Evolutionary conservation across 2,113 vertebrate genomes (phyloP).

Genomic region (Nyctibius bracteatus): DNA sequence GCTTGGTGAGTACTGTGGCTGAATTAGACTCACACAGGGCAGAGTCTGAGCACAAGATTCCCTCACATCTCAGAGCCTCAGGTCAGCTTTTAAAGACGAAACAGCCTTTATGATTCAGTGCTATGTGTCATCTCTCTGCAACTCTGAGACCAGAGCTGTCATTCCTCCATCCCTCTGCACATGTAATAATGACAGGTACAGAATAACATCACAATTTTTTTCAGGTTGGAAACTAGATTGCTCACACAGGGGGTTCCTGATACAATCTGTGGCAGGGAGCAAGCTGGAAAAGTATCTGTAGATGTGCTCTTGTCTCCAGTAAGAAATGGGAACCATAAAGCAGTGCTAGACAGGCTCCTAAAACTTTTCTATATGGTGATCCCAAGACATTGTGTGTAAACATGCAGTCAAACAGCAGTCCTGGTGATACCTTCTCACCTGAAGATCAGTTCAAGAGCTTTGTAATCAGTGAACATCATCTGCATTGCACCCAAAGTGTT

Average conservation of each 20-base stretch:
- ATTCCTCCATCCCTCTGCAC: neutral
- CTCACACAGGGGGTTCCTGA: neutral
- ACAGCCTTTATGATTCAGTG: conserved; percentile 2
- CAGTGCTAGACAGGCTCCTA: neutral
- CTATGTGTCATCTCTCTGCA: neutral
- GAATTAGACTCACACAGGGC: neutral
- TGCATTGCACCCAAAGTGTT: neutral
- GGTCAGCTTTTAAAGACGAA: conserved; percentile 22
- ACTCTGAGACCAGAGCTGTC: neutral
- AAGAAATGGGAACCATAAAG: neutral
- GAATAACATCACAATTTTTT: neutral
- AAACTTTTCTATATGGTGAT: neutral
- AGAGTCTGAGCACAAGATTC: neutral
- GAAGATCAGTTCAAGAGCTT: neutral
- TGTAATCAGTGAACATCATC: neutral
- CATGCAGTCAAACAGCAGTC: neutral
- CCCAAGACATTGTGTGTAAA: neutral
- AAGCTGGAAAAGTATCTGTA: neutral
- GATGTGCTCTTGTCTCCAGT: neutral
- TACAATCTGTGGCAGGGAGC: neutral
- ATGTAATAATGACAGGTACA: conserved; percentile 1
- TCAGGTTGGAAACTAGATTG: neutral
- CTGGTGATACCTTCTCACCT: neutral
- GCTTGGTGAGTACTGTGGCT: neutral
- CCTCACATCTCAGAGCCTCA: neutral